A percentile compares a stretch with the other conserved stretches of the same genome.
These are phyloP conservation scores for Edolisoma coerulescens DNA, from an alignment of 2,113 vertebrate species.

Conservation along the genomic window DNA sequence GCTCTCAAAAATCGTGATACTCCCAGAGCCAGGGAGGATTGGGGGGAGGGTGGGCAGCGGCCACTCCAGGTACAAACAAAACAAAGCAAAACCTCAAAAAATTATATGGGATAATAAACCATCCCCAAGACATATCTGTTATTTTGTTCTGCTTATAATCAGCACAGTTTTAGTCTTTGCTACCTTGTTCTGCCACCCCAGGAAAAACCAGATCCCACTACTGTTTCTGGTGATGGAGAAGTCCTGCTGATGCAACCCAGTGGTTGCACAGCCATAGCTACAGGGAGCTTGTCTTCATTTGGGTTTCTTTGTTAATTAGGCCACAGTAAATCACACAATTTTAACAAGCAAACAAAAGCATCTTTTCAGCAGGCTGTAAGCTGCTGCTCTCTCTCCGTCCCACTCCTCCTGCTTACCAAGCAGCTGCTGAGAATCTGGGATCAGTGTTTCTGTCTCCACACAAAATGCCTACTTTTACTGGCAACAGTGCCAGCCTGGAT, in stretches of 20 bases:
- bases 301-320: background rate
- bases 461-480: background rate
- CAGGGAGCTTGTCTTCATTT: background rate
- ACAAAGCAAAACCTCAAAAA: background rate
- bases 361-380: background rate
- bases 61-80: background rate
- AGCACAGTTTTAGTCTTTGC: background rate
- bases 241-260: background rate
- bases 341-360: background rate
- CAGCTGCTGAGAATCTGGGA: background rate
- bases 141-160: background rate
- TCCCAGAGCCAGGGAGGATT: background rate
- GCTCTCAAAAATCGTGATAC: background rate
- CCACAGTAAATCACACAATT: background rate
- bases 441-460: background rate
- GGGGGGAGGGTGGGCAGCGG: accelerated
- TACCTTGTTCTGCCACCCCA: background rate
- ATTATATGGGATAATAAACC: too few species aligned
- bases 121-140: background rate
- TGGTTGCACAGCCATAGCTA: background rate
- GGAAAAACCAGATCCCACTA: background rate
- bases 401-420: background rate
- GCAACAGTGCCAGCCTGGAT: background rate
- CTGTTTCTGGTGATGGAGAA: background rate
- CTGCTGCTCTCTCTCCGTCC: background rate